These are phyloP conservation scores for Acrossocheilus fasciatus DNA, from an alignment of 2,797 vertebrate genomes.

Conservation along the genomic window DNA sequence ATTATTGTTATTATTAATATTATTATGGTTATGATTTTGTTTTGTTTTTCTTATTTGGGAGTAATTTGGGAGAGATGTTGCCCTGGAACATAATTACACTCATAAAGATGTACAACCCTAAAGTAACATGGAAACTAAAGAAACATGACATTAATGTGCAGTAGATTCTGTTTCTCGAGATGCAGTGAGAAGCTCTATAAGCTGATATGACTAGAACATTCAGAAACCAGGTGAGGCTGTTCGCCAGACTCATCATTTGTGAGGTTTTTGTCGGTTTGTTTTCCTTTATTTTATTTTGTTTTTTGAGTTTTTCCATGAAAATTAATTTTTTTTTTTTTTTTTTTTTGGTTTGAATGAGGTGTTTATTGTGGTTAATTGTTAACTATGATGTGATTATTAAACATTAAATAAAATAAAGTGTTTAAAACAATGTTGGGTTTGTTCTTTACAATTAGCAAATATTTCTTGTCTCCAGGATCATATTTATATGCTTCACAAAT, in stretches of 20 bases:
- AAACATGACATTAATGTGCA: conserved; percentile 50
- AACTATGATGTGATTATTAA: conserved; percentile 86
- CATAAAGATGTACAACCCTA: conserved; percentile 20
- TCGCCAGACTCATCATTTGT: conserved; percentile 66
- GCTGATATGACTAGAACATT: conserved; percentile 72
- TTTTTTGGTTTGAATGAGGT: no score
- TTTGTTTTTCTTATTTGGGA: not conserved
- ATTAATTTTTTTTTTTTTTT: conserved; percentile 64
- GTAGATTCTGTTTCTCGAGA: conserved; percentile 4
- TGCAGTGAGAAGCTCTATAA: conserved; percentile 51
- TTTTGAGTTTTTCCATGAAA: conserved; percentile 68
- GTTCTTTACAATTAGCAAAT: no score
- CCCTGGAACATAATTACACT: conserved; percentile 16
- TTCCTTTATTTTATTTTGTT: conserved; percentile 10
- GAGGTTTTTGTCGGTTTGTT: conserved; percentile 67
- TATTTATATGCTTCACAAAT: no score
- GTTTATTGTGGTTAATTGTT: conserved; percentile 71
- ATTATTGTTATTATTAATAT: conserved; percentile 38
- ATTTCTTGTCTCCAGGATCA: no score
- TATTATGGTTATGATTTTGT: not conserved
- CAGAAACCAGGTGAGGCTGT: conserved; percentile 72
- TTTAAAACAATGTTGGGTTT: no score
- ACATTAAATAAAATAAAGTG: conserved; percentile 75
- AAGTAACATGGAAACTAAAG: conserved; percentile 46
- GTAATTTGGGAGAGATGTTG: conserved; percentile 33